phyloP scores from a whole-genome alignment of 1,140 invertebrate species.

The Callitettix versicolor region DNA sequence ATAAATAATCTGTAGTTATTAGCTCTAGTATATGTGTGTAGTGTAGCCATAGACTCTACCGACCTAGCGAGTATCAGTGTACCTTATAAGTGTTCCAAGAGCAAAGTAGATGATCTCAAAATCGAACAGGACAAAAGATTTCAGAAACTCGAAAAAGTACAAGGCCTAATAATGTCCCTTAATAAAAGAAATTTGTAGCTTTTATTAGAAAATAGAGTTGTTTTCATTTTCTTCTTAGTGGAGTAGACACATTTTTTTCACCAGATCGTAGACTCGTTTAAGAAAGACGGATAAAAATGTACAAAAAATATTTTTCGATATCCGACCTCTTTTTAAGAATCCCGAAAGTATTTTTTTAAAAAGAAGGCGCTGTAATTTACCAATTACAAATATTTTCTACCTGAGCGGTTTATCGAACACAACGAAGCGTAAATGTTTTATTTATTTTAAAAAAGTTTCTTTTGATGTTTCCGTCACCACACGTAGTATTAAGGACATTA shows the following conservation, averaged over 20 bases:
- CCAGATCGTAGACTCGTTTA: not conserved
- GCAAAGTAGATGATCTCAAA: too few species aligned
- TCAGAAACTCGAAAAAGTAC: not conserved
- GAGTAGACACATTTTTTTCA: not conserved
- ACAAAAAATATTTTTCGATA: slow-evolving; percentile 14
- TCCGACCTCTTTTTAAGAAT: slow-evolving; percentile 4
- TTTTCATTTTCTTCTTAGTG: not conserved
- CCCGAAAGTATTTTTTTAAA: slow-evolving; percentile 12
- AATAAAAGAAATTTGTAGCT: not conserved
- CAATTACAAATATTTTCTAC: slow-evolving; percentile 6
- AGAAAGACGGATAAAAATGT: slow-evolving; percentile 1
- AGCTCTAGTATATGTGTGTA: too few species aligned
- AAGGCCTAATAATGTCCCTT: slow-evolving; percentile 6
- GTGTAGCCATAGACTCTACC: too few species aligned
- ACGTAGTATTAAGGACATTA: too few species aligned
- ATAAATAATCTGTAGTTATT: too few species aligned
- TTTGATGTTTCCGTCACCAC: too few species aligned
- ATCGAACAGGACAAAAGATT: too few species aligned
- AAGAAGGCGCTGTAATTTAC: not conserved
- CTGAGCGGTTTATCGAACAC: not conserved
- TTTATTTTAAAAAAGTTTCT: too few species aligned
- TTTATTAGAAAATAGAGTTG: not conserved
- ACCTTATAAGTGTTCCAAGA: too few species aligned
- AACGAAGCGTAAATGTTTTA: slow-evolving; percentile 11
- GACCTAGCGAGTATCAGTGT: too few species aligned